These are phyloP conservation scores for Myotis vivesi DNA, from an alignment of 2,797 vertebrate species.

Conservation along the genomic window DNA sequence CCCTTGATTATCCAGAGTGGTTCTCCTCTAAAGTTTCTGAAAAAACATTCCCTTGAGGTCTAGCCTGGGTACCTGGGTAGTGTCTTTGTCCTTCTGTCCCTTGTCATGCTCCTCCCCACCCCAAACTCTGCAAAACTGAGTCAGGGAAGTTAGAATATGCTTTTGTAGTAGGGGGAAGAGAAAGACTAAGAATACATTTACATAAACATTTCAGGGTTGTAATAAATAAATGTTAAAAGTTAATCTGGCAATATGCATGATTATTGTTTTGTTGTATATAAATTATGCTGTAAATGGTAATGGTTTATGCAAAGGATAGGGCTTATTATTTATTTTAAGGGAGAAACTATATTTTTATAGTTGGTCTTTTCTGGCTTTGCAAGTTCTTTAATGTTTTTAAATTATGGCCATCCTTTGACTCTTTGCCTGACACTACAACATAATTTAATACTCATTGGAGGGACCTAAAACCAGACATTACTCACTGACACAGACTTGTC, in stretches of 20 bases:
- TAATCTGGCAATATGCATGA: conserved; percentile 54
- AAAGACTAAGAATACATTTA: conserved; percentile 50
- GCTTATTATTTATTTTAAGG: conserved; percentile 64
- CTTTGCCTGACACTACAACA: not conserved
- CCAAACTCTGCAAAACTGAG: not conserved
- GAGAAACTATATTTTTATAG: conserved; percentile 54
- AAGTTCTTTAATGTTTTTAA: conserved; percentile 48
- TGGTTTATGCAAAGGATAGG: conserved; percentile 60
- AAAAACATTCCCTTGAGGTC: not conserved
- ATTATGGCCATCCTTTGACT: not conserved
- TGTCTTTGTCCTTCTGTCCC: not conserved
- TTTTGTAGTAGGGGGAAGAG: not conserved
- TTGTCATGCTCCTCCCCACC: not conserved
- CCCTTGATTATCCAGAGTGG: not conserved
- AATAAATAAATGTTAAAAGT: conserved; percentile 65
- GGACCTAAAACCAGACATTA: not conserved
- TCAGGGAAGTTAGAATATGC: conserved; percentile 2
- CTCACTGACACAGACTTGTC: not conserved
- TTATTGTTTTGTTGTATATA: conserved; percentile 67
- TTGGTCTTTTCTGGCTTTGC: conserved; percentile 56
- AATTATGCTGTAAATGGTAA: conserved; percentile 68
- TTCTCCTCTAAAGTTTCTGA: conserved; percentile 8
- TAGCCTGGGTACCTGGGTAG: not conserved
- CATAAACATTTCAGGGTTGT: conserved; percentile 50
- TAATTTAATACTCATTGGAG: conserved; percentile 22